phyloP scores from a whole-genome alignment of 2,888 invertebrate genomes.

The Callimorpha dominula region DNA sequence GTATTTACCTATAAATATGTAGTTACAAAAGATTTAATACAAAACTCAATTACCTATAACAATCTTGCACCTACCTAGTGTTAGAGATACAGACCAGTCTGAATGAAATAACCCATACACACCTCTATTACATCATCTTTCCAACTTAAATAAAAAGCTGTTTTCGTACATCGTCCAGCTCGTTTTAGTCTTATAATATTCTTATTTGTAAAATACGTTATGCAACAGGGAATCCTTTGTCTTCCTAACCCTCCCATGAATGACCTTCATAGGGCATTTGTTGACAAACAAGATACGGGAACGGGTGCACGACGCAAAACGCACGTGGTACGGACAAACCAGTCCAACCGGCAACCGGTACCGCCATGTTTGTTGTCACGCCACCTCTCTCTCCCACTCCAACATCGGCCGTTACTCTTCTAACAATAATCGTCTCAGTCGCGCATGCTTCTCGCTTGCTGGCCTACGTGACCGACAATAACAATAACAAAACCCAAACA shows the following conservation, averaged over 20 bases:
- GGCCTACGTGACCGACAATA: slow-evolving; percentile 85
- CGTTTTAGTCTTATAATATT: slow-evolving; percentile 34
- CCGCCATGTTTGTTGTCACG: slow-evolving; percentile 86
- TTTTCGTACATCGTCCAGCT: slow-evolving; percentile 36
- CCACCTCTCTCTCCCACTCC: slow-evolving; percentile 72
- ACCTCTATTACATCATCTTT: slow-evolving; percentile 58
- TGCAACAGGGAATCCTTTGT: slow-evolving; percentile 74
- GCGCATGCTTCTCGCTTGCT: slow-evolving; percentile 59
- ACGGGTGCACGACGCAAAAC: slow-evolving; percentile 73
- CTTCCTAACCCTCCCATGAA: slow-evolving; percentile 72
- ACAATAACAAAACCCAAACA: slow-evolving; percentile 77
- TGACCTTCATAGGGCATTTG: slow-evolving; percentile 85
- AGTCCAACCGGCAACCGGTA: slow-evolving; percentile 82
- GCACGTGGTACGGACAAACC: slow-evolving; percentile 82
- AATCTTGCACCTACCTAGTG: slow-evolving; percentile 17
- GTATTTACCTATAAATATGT: background rate
- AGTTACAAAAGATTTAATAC: too few relatives aligned
- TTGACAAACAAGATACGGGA: slow-evolving; percentile 84
- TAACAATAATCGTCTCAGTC: slow-evolving; percentile 55
- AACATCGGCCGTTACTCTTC: slow-evolving; percentile 56
- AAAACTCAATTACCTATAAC: slow-evolving; percentile 15
- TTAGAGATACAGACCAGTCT: slow-evolving; percentile 45
- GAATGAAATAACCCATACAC: slow-evolving; percentile 47
- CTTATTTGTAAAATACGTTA: slow-evolving; percentile 53
- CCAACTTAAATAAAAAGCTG: slow-evolving; percentile 37